Base-by-base conservation (phyloP, 2,888 invertebrate genomes). In the Hypomecis punctinalis region DNA sequence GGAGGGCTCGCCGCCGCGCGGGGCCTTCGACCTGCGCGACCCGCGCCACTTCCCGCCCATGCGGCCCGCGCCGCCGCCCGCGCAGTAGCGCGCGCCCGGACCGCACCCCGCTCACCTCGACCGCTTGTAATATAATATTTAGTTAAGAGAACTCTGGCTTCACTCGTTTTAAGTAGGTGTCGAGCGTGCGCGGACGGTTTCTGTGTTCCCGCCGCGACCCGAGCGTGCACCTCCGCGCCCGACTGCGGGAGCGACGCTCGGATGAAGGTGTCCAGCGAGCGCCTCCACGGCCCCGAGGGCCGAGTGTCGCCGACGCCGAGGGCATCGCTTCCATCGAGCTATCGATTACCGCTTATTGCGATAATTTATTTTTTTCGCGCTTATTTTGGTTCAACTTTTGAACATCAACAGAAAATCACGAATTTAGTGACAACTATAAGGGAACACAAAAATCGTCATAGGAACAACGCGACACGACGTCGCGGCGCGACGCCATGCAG, bases 21-120 rank as follows among this genome's bases (percentile, higher is more conserved):
- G 94, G 64, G 90, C 94, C 72, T 95, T 96, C 89, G 96, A 96
- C 84, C 94, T 97, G 87, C 96, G 96, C 83, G 97, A 97, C 90
- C 97, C 96, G 74, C 91, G 94, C 73, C 97, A 97, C 93, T 97
- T 97, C 90, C 97, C 97, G 75, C 97, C 97, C 70, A 95, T 97
- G 78, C 79, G 76, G 70, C 68, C 71, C 62, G 64, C 70, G 65
- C 45, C 61, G 46, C 61, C 73, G 61, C 60, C 69, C 64, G 67
- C 56, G 58, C 71, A 61, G 58, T 69, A 63, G 66, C 64, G 23
- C 43, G 63, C 54, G 52, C 61, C 23, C 42, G 46, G 23, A 9
- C 49, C 47, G 13, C 52, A 45, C 47, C 23, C 3, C 23, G 23
- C 23, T 23, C 23, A 23, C 3, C 23, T 61, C 43, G 65, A 64